Percentiles rank a stretch among this genome's conserved stretches.
These are phyloP conservation scores for Crotalus viridis DNA, from an alignment of 2,113 vertebrate species.

Conservation along the genomic window DNA sequence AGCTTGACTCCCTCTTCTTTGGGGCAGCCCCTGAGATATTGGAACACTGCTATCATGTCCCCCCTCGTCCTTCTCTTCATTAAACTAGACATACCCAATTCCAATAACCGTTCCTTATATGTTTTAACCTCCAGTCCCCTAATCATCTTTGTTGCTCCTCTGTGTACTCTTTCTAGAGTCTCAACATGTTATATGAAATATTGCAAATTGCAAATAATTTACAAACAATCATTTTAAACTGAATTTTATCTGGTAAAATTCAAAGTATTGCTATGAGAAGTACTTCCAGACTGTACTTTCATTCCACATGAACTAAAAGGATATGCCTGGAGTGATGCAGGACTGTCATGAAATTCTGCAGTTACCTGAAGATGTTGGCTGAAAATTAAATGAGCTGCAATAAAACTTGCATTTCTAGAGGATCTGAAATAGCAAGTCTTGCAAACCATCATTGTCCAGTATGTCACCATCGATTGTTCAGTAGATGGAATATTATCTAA, in stretches of 20 bases:
- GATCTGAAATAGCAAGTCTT: not conserved
- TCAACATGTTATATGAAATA: not conserved
- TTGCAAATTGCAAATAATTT: not conserved
- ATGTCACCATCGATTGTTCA: not conserved
- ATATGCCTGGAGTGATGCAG: not conserved
- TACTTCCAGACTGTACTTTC: not conserved
- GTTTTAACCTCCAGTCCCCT: too few species aligned
- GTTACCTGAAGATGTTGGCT: not conserved
- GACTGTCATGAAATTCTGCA: not conserved
- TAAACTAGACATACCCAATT: too few species aligned
- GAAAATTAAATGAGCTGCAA: not conserved
- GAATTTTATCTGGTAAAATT: not conserved
- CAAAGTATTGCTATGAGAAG: not conserved
- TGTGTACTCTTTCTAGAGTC: too few species aligned
- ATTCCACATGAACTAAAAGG: not conserved
- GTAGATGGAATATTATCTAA: not conserved
- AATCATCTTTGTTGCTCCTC: too few species aligned
- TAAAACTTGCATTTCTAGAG: not conserved
- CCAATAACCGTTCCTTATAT: too few species aligned
- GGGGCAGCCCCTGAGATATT: too few species aligned
- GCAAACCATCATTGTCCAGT: not conserved
- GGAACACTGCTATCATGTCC: too few species aligned
- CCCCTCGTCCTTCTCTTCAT: too few species aligned
- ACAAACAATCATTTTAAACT: not conserved
- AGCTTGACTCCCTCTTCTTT: too few species aligned